Percentiles rank a stretch among this genome's conserved stretches.
These are phyloP conservation scores for Protosalanx chinensis DNA, from an alignment of 2,797 vertebrate genomes.

Conservation along the genomic window DNA sequence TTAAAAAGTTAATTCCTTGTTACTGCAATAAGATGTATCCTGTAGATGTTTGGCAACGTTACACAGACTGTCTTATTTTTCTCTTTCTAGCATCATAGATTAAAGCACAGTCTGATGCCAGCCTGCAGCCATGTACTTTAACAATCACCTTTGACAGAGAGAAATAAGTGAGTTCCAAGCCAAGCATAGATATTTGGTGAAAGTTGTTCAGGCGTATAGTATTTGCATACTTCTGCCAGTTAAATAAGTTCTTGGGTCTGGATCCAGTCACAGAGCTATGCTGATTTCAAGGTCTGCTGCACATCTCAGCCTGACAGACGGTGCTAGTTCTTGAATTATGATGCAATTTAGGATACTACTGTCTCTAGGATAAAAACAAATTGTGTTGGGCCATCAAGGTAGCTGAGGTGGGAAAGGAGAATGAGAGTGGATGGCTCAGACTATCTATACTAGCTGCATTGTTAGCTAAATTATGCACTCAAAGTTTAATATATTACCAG, in stretches of 20 bases:
- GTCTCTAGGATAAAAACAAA: constrained; percentile 27
- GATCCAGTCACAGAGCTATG: constrained; percentile 25
- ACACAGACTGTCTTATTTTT: not conserved
- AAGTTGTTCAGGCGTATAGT: constrained; percentile 10
- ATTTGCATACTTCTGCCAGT: constrained; percentile 50
- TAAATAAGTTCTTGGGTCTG: constrained; percentile 39
- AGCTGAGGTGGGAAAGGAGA: too few relatives aligned
- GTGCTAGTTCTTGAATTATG: constrained; percentile 31
- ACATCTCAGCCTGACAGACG: constrained; percentile 43
- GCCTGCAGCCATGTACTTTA: constrained; percentile 33
- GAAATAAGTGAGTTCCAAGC: constrained; percentile 27
- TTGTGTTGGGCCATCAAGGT: not conserved
- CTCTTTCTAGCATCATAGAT: constrained; percentile 23
- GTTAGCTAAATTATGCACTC: too few relatives aligned
- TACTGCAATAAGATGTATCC: too few relatives aligned
- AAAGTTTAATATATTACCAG: too few relatives aligned
- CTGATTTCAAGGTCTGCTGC: constrained; percentile 52
- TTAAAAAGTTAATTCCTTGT: too few relatives aligned
- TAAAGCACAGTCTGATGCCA: constrained; percentile 16
- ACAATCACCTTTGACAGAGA: constrained; percentile 29
- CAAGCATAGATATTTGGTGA: constrained; percentile 27
- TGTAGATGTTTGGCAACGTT: not conserved
- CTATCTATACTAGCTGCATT: too few relatives aligned
- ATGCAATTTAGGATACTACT: constrained; percentile 39
- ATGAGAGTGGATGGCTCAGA: too few relatives aligned